These are phyloP conservation scores for Elephas maximus DNA, from an alignment of 2,113 vertebrate genomes.

Conservation along the genomic window DNA sequence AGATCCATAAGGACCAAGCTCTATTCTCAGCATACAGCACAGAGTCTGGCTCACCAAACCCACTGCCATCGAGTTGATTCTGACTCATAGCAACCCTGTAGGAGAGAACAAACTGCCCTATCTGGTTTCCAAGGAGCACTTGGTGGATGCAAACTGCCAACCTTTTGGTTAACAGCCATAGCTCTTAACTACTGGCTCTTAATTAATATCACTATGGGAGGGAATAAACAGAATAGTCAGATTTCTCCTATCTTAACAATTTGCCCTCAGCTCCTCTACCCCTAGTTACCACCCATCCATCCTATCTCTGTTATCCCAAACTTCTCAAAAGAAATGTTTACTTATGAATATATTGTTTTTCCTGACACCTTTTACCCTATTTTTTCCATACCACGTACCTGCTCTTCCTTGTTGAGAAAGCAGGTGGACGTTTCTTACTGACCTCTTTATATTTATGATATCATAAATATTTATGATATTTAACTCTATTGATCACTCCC, in stretches of 20 bases:
- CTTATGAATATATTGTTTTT: background rate
- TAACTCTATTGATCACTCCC: background rate
- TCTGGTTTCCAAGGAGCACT: no score
- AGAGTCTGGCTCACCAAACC: background rate
- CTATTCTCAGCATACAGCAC: constrained; percentile 5
- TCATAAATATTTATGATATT: background rate
- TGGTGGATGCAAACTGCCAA: no score
- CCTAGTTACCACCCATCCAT: background rate
- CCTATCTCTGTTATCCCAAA: background rate
- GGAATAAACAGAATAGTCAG: background rate
- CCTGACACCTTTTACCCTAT: background rate
- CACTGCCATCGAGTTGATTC: no score
- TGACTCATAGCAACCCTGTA: no score
- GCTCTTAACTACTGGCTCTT: background rate
- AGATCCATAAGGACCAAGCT: background rate
- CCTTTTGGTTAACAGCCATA: no score
- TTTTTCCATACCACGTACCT: background rate
- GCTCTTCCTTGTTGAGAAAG: background rate
- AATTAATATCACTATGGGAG: background rate
- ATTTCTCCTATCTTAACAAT: background rate
- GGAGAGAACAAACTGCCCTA: no score
- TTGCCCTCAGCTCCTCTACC: background rate
- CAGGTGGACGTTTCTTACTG: background rate
- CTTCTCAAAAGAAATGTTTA: constrained; percentile 27
- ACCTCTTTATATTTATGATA: background rate